Evolutionary conservation across 2,113 vertebrate species (phyloP).

Genomic region (Carollia perspicillata): DNA sequence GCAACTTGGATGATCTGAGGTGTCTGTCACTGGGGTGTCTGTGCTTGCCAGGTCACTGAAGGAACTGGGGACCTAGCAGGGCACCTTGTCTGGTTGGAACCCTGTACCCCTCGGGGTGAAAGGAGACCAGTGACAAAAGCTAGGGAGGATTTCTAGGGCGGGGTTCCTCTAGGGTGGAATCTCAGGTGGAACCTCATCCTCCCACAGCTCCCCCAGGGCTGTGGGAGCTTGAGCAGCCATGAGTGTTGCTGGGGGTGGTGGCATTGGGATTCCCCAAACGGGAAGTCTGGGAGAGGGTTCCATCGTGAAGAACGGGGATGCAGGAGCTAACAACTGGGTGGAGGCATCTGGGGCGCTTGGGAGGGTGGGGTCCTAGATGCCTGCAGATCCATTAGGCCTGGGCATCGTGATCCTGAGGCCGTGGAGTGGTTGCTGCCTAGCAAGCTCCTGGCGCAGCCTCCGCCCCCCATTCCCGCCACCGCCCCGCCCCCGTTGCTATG

Average conservation of each 20-base stretch:
- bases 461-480: neutral
- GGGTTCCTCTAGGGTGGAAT: no score
- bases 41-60: neutral
- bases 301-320: no score
- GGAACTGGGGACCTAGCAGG: neutral
- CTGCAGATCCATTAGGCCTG: neutral
- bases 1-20: neutral
- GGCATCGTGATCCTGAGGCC: fast-evolving
- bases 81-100: neutral
- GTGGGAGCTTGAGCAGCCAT: neutral
- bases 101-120: neutral
- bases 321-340: neutral
- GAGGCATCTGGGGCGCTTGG: neutral
- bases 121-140: neutral
- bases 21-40: neutral
- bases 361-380: no score
- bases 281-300: neutral
- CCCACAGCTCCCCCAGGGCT: neutral
- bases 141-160: neutral
- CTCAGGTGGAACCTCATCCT: no score
- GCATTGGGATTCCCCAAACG: neutral
- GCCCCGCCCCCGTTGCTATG: slow-evolving; percentile 64
- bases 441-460: neutral
- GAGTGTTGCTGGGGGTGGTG: neutral
- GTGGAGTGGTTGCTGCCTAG: neutral